Evolutionary conservation across 2,888 invertebrate genomes (phyloP).

Genomic region (Cylloceria caligata): DNA sequence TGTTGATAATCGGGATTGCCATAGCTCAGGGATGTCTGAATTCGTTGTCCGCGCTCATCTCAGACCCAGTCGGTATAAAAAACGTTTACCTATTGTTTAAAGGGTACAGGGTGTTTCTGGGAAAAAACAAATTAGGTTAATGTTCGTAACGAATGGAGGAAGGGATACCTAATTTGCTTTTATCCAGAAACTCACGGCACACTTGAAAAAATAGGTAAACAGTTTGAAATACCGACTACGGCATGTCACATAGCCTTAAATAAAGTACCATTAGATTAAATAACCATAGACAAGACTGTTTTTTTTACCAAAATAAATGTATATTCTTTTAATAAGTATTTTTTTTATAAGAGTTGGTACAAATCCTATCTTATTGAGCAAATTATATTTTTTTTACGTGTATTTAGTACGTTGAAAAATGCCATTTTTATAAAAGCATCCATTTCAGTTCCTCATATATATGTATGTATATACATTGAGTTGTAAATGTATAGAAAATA

Average conservation of each 20-base stretch:
- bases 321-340: constrained; percentile 51
- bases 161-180: too few relatives aligned
- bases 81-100: too few relatives aligned
- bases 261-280: constrained; percentile 32
- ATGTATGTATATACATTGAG: constrained; percentile 21
- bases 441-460: constrained; percentile 29
- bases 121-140: too few relatives aligned
- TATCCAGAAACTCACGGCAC: too few relatives aligned
- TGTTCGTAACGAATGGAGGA: too few relatives aligned
- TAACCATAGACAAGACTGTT: constrained; percentile 45
- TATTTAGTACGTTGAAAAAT: not conserved
- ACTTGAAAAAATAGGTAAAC: too few relatives aligned
- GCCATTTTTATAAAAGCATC: constrained; percentile 23
- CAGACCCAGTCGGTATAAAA: too few relatives aligned
- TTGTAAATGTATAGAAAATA: constrained; percentile 50
- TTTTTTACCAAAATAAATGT: constrained; percentile 57
- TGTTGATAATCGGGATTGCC: not conserved
- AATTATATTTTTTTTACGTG: constrained; percentile 1
- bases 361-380: constrained; percentile 45
- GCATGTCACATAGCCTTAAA: not conserved
- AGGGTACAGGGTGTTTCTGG: too few relatives aligned
- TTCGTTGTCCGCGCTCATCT: too few relatives aligned
- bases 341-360: constrained; percentile 42
- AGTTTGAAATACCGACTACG: too few relatives aligned
- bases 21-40: not conserved